A percentile compares a stretch with the other conserved stretches of the same genome.
These are phyloP conservation scores for Hippasteria phrygiana DNA, from an alignment of 53 echinoderm and acorn worm species.

Conservation along the genomic window DNA sequence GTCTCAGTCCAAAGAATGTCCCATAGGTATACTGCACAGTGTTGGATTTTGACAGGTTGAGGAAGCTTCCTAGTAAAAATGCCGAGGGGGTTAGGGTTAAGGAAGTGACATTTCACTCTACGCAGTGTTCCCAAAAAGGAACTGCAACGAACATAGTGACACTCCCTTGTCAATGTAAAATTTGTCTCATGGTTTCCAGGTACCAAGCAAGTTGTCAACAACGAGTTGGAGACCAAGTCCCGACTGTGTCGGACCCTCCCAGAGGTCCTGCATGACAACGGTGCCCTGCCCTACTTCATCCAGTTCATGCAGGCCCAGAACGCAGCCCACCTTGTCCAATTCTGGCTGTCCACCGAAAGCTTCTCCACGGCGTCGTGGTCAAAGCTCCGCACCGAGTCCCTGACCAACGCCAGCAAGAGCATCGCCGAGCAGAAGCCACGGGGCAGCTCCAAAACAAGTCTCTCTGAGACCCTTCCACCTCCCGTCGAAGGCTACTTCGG, in stretches of 20 bases:
- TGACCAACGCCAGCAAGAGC: slow-evolving; percentile 62
- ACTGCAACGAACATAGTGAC: no score
- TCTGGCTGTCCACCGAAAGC: slow-evolving; percentile 94
- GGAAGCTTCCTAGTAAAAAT: no score
- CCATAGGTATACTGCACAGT: no score
- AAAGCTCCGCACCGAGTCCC: slow-evolving; percentile 78
- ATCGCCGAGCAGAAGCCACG: slow-evolving; percentile 42
- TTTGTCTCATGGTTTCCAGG: slow-evolving; percentile 53
- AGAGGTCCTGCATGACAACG: slow-evolving; percentile 94
- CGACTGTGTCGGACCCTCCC: slow-evolving; percentile 87
- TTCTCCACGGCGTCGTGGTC: slow-evolving; percentile 94
- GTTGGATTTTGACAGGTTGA: no score
- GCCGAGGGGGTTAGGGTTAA: no score
- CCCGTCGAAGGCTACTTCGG: background rate
- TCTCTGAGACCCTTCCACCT: slow-evolving; percentile 3
- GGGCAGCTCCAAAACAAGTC: background rate
- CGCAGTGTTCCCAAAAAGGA: no score
- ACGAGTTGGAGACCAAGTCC: slow-evolving; percentile 77
- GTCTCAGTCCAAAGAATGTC: no score
- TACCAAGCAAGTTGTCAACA: slow-evolving; percentile 68
- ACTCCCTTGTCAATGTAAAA: no score
- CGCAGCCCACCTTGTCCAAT: slow-evolving; percentile 87
- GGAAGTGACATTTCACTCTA: no score
- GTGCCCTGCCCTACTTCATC: slow-evolving; percentile 95
- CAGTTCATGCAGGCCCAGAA: slow-evolving; percentile 90